A percentile compares a stretch with the other conserved stretches of the same genome.
Evolutionary conservation across 1,140 invertebrate genomes (phyloP).

Genomic region (Neodiprion virginianus): DNA sequence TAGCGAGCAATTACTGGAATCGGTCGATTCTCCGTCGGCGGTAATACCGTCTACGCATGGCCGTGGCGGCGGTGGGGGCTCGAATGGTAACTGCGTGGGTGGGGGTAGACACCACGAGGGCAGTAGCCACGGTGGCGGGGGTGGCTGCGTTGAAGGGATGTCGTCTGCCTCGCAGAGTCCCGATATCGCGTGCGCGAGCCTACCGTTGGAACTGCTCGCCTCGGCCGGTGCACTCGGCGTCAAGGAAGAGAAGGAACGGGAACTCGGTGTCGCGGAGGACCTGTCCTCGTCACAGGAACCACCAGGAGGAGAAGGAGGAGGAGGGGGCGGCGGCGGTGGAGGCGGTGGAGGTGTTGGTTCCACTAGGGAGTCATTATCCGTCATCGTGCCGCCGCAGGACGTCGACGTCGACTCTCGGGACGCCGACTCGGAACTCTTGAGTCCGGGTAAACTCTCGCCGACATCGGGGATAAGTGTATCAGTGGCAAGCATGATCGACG

Average conservation of each 20-base stretch:
- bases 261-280: slow-evolving; percentile 52
- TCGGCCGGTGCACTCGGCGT: slow-evolving; percentile 56
- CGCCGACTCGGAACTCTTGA: slow-evolving; percentile 70
- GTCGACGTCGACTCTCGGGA: slow-evolving; percentile 65
- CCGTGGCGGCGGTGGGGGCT: slow-evolving; percentile 59
- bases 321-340: slow-evolving; percentile 40
- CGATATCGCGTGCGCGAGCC: slow-evolving; percentile 61
- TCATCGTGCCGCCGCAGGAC: slow-evolving; percentile 69
- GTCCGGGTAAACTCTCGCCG: slow-evolving; percentile 72
- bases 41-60: slow-evolving; percentile 61
- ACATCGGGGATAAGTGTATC: slow-evolving; percentile 68
- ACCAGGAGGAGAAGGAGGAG: slow-evolving; percentile 42
- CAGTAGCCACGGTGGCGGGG: slow-evolving; percentile 16
- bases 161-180: slow-evolving; percentile 61
- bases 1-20: slow-evolving; percentile 65
- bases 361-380: slow-evolving; percentile 66
- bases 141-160: slow-evolving; percentile 53
- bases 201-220: slow-evolving; percentile 60
- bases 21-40: slow-evolving; percentile 63
- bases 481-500: slow-evolving; percentile 81
- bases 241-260: slow-evolving; percentile 57
- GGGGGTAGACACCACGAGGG: slow-evolving; percentile 25
- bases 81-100: slow-evolving; percentile 57
- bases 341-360: slow-evolving; percentile 51
- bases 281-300: slow-evolving; percentile 52